Base-by-base conservation (phyloP, 2,797 vertebrate genomes). In the Novumbra hubbsi region DNA sequence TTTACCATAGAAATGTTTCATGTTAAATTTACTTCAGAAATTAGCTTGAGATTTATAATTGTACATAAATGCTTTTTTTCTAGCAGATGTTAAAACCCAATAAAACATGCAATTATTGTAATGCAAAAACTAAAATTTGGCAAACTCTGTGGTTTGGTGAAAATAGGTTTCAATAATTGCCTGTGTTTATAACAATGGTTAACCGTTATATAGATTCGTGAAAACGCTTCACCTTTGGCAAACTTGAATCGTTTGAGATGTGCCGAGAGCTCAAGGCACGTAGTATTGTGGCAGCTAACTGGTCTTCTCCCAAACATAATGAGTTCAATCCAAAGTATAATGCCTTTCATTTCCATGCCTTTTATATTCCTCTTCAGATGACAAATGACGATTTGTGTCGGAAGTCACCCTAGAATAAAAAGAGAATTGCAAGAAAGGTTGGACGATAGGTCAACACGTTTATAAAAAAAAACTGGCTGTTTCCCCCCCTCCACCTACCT, bases 371-470 rank as follows among this genome's bases (percentile, higher is more conserved):
- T 14, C 74, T 83, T 96, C 93, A 99, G 87, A 99, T 98, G 89
- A 99, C 95, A 50, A 99, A 99, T 0, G 98, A 99, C 0, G 97
- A 99, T 88, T 99, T 99, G 92, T 99, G 97, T 85, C 97, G 94
- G 93, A 99, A 99, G 90, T 99, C 96, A 0, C 97, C 98, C 98
- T 99, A 89, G 0, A 6, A 41, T 79, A 86, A 83, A 49, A 27
- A 4, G 38, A 11, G 62, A 28, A 63, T 9, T 67, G 70, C 27
- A 5, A 27, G 68, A 45, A 72, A 24, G 28, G 21, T 24, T 24
- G 67, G 21, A 24, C 41, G 41, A 38, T 38, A 3, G 34, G 8
- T 3, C 34, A 38, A 8, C 8, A 38, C 34, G 34, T 38, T 38
- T 3, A 3, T 38, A 38, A 3, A 38, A 38, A 69, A 45, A 19